These are phyloP conservation scores for Aphis craccivora DNA, from an alignment of 1,140 invertebrate genomes.

Conservation along the genomic window DNA sequence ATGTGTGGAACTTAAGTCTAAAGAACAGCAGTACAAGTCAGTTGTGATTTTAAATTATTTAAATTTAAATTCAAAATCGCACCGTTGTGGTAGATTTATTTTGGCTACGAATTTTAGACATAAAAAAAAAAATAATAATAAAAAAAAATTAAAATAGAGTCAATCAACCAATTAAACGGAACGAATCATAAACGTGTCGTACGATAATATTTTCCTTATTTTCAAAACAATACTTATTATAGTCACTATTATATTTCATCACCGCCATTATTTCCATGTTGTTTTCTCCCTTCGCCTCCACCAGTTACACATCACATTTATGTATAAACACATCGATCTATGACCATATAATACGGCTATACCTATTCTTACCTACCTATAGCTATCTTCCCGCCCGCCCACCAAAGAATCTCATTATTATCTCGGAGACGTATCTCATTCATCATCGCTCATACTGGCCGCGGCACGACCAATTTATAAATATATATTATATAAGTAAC, in stretches of 20 bases:
- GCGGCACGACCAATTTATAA: background rate
- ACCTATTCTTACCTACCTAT: background rate
- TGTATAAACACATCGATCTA: background rate
- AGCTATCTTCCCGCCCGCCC: background rate
- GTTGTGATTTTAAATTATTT: background rate
- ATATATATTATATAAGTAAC: background rate
- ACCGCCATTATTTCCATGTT: background rate
- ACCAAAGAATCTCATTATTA: background rate
- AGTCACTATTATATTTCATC: background rate
- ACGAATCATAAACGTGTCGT: background rate
- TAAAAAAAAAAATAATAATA: background rate
- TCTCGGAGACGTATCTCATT: background rate
- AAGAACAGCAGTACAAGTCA: background rate
- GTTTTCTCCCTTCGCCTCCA: background rate
- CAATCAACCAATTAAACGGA: background rate
- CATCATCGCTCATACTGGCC: background rate
- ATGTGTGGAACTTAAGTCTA: background rate
- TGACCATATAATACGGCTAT: background rate
- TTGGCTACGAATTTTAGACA: background rate
- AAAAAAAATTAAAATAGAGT: too few relatives aligned
- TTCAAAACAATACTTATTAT: background rate
- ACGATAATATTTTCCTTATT: background rate
- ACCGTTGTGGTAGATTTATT: too few relatives aligned
- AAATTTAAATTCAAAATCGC: background rate
- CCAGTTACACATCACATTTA: background rate